Base-by-base conservation (phyloP, 2,113 vertebrate species). In the Clinocottus analis region DNA sequence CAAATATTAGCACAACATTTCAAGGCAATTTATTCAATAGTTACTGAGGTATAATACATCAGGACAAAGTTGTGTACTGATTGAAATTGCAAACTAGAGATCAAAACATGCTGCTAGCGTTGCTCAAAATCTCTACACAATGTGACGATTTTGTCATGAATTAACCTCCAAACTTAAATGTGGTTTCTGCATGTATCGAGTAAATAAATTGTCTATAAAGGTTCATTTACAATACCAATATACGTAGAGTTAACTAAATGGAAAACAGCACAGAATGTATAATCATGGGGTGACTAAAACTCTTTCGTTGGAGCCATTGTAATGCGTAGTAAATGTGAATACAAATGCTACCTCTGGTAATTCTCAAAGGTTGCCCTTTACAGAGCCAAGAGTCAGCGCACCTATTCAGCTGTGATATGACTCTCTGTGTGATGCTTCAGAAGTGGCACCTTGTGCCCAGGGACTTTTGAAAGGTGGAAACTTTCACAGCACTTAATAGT, bases 291-390 rank as follows among this genome's bases (percentile, higher is more conserved):
- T 76, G 55, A 72, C 37, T 23, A n/a, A 27, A 60, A 14, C 41
- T 79, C 37, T 69, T 72, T 39, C 23, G 11, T 39, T 47, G 43
- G 33, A 23, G 56, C 58, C 58, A 85, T 79, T 86, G 75, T 77
- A 69, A 89, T 89, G 72, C 85, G 53, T 55, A 47, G 43, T 49
- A 77, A 71, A 75, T 79, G 72, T 63, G 39, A 29, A 72, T 63
- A 71, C 65, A 90, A 92, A 90, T 80, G 88, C 82, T 86, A 27
- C 31, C 58, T 77, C 56, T 84, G 72, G 72, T 89, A 91, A 92
- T 85, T 86, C 91, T 89, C 82, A 86, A 90, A 90, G 73, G 71
- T 80, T 92, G 87, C 76, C 89, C 88, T 92, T 93, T 92, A 39
- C 64, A 60, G 39, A 87, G 79, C 76, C 78, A 89, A 85, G 89